Conservation (phyloP, 2,888 invertebrate genomes). For the Zaprionus obscuricornis region DNA sequence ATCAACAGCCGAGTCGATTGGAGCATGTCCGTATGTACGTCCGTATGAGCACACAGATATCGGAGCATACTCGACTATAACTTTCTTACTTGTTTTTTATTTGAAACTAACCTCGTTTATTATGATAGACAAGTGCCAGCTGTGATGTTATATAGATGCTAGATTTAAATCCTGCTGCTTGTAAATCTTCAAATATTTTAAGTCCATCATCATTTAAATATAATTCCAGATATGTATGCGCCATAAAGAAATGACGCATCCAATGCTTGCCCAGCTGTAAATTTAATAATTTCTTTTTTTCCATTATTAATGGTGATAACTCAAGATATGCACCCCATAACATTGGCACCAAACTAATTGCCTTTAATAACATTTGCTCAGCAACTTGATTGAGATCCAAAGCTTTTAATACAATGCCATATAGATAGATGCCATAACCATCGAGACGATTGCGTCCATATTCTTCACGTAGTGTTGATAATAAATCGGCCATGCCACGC, state of each 20-base stretch:
- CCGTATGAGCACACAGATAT: too few species aligned
- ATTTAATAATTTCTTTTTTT: slow-evolving; percentile 89
- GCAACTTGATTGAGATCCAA: slow-evolving; percentile 92
- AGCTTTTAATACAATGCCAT: slow-evolving; percentile 95
- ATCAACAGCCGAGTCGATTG: too few species aligned
- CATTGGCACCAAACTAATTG: slow-evolving; percentile 91
- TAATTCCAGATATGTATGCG: slow-evolving; percentile 94
- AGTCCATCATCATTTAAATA: slow-evolving; percentile 95
- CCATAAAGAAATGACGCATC: slow-evolving; percentile 97
- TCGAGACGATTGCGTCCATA: slow-evolving; percentile 88
- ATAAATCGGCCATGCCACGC: slow-evolving; percentile 85
- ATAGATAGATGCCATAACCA: slow-evolving; percentile 94
- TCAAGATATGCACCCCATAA: slow-evolving; percentile 99
- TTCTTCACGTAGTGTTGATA: slow-evolving; percentile 85
- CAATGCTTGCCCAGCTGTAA: slow-evolving; percentile 92
- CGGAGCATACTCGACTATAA: too few species aligned
- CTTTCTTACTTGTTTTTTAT: too few species aligned
- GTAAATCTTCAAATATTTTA: slow-evolving; percentile 90
- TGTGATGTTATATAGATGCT: slow-evolving; percentile 96
- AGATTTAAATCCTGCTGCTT: slow-evolving; percentile 91
- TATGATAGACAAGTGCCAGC: slow-evolving; percentile 96
- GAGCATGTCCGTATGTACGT: too few species aligned
- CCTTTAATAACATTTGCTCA: slow-evolving; percentile 90
- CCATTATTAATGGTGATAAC: slow-evolving; percentile 92
- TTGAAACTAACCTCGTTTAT: slow-evolving; percentile 89